These are phyloP conservation scores for Drosophila navojoa DNA, from an alignment of 1,140 invertebrate genomes.

Conservation along the genomic window DNA sequence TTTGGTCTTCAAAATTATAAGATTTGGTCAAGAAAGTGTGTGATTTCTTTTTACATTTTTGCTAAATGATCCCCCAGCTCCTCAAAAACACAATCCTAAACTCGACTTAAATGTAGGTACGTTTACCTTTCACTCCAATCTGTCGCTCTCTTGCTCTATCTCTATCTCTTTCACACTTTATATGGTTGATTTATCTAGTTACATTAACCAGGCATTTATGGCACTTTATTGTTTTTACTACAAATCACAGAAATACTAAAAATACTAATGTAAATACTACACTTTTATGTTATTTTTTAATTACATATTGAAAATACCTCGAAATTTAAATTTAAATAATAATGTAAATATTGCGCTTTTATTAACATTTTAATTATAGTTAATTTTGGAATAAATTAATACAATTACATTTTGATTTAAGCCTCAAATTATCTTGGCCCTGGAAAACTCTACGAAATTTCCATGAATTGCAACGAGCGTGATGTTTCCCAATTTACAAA, in stretches of 20 bases:
- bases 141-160: not conserved
- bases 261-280: too few species aligned
- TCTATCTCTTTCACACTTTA: constrained; percentile 1
- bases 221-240: not conserved
- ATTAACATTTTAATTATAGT: not conserved
- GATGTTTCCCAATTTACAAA: constrained; percentile 5
- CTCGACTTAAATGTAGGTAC: not conserved
- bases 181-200: not conserved
- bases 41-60: constrained; percentile 42
- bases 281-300: too few species aligned
- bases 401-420: not conserved
- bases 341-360: too few species aligned
- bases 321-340: too few species aligned
- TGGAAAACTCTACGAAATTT: too few species aligned
- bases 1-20: constrained; percentile 40
- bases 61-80: constrained; percentile 10
- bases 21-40: constrained; percentile 42
- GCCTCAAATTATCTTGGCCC: not conserved
- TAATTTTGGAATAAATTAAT: not conserved
- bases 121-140: constrained; percentile 33
- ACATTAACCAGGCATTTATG: not conserved
- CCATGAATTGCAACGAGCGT: constrained; percentile 5
- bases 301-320: too few species aligned
- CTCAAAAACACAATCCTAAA: constrained; percentile 6
- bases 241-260: too few species aligned